These are phyloP conservation scores for Phalloptychus januarius DNA, from an alignment of 2,797 vertebrate species.

Conservation along the genomic window DNA sequence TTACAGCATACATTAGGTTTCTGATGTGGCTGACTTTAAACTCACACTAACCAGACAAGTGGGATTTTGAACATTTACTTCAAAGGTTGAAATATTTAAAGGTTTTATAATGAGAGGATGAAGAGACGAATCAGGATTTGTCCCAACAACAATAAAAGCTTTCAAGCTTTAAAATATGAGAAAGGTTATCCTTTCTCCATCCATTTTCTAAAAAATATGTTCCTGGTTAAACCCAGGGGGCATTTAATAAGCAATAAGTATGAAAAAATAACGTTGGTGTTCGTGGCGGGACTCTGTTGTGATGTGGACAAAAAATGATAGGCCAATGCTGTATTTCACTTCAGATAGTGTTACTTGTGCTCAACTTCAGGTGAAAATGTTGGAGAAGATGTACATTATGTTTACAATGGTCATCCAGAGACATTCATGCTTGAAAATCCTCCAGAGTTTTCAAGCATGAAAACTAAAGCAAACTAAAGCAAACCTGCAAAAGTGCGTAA, in stretches of 20 bases:
- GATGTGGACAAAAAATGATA: no score
- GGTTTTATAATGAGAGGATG: slow-evolving; percentile 55
- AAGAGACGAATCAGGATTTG: slow-evolving; percentile 39
- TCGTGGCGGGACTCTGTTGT: no score
- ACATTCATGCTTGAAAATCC: not conserved
- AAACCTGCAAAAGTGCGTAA: not conserved
- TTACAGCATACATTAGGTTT: slow-evolving; percentile 57
- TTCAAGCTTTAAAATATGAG: slow-evolving; percentile 33
- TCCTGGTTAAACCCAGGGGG: not conserved
- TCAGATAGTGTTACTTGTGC: no score
- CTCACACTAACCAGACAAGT: slow-evolving; percentile 54
- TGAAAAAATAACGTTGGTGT: not conserved
- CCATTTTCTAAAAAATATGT: not conserved
- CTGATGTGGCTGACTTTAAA: slow-evolving; percentile 46
- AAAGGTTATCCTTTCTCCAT: slow-evolving; percentile 1
- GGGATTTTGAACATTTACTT: slow-evolving; percentile 57
- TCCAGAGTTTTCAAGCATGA: no score
- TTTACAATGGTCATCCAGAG: no score
- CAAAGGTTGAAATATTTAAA: slow-evolving; percentile 57
- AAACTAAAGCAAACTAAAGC: no score
- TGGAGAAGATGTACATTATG: no score
- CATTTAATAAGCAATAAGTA: slow-evolving; percentile 1
- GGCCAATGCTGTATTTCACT: no score
- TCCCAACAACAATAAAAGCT: slow-evolving; percentile 31
- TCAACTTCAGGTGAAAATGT: no score